phyloP scores from a whole-genome alignment of 2,888 invertebrate species.

The Luperina testacea region DNA sequence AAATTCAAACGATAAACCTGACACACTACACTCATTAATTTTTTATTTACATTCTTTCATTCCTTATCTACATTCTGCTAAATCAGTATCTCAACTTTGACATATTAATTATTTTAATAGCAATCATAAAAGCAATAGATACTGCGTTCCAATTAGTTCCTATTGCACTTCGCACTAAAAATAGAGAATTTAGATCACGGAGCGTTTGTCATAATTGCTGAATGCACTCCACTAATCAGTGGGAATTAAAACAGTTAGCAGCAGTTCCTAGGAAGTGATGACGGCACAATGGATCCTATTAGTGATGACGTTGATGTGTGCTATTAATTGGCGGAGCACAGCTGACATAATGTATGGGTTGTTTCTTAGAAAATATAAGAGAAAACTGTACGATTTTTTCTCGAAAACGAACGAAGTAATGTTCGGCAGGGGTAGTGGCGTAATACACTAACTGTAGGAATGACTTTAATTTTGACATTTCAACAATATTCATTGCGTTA shows the following conservation, averaged over 20 bases:
- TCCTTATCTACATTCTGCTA: constrained; percentile 13
- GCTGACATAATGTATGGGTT: constrained; percentile 6
- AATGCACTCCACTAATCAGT: constrained; percentile 69
- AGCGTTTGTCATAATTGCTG: constrained; percentile 63
- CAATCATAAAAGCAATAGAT: constrained; percentile 44
- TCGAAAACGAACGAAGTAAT: not conserved
- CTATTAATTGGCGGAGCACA: constrained; percentile 19
- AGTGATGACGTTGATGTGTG: constrained; percentile 29
- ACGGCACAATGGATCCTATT: constrained; percentile 39
- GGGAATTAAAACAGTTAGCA: constrained; percentile 68
- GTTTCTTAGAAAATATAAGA: constrained; percentile 8
- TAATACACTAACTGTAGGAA: no score
- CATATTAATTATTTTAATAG: constrained; percentile 56
- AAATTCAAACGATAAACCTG: constrained; percentile 5
- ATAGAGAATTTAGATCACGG: constrained; percentile 66
- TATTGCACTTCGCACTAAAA: constrained; percentile 66
- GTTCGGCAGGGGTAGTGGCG: not conserved
- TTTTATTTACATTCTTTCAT: constrained; percentile 17
- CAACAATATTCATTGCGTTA: no score
- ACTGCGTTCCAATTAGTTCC: constrained; percentile 59
- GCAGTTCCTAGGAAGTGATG: constrained; percentile 66
- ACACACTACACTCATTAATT: constrained; percentile 10
- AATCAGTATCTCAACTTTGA: constrained; percentile 55
- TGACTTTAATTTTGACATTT: no score
- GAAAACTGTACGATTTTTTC: not conserved